phyloP scores from a whole-genome alignment of 2,797 vertebrate genomes.

The Pampus argenteus region DNA sequence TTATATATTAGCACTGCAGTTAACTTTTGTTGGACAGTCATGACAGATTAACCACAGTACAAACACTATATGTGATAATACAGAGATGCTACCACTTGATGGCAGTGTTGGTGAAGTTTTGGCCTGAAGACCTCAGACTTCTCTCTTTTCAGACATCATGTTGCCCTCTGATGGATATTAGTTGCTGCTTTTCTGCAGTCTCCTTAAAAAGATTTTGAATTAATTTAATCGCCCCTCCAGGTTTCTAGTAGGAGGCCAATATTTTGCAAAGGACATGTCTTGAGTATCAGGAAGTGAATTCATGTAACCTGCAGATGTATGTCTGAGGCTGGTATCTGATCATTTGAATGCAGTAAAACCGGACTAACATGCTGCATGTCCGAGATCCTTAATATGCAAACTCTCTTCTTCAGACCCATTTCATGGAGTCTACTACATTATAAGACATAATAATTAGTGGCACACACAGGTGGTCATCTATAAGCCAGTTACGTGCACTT shows the following conservation, averaged over 20 bases:
- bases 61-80: not conserved
- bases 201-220: not conserved
- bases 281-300: not conserved
- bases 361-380: too few relatives aligned
- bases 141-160: not conserved
- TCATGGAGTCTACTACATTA: not conserved
- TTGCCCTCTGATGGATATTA: not conserved
- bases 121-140: not conserved
- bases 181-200: not conserved
- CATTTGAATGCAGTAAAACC: constrained; percentile 20
- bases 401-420: not conserved
- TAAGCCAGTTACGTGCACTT: not conserved
- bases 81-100: constrained; percentile 26
- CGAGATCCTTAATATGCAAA: not conserved
- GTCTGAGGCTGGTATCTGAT: not conserved
- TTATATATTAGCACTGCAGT: not conserved
- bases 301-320: not conserved
- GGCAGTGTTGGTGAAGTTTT: constrained; percentile 28
- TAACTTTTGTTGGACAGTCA: not conserved
- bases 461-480: not conserved
- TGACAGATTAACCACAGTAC: not conserved
- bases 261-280: not conserved
- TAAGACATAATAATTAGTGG: not conserved
- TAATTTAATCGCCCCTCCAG: not conserved
- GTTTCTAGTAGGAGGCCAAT: not conserved